phyloP scores from a whole-genome alignment of 2,113 vertebrate species.

The Leucoraja erinaceus region DNA sequence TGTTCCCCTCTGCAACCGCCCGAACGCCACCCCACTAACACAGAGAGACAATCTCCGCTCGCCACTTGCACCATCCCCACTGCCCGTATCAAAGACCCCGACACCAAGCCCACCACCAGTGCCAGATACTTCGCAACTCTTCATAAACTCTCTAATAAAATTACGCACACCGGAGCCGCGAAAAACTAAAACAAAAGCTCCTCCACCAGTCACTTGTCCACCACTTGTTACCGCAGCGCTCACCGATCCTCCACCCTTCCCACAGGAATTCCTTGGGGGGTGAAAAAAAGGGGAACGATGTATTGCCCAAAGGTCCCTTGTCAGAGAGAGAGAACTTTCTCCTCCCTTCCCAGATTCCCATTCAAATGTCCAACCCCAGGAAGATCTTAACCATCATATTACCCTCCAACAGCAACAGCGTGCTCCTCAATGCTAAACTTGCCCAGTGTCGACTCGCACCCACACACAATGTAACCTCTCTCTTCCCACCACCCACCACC shows the following conservation, averaged over 20 bases:
- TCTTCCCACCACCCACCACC: not conserved
- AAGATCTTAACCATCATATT: not conserved
- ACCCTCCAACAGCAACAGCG: not conserved
- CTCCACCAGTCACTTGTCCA: not conserved
- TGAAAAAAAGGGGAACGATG: not conserved
- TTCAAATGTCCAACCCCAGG: not conserved
- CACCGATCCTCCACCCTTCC: not conserved
- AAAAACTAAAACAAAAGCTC: not conserved
- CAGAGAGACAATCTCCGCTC: conserved; percentile 60
- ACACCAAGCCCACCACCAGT: not conserved
- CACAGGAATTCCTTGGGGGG: too few relatives aligned
- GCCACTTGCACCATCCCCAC: not conserved
- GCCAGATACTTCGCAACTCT: not conserved
- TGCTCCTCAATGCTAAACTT: not conserved
- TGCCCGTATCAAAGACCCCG: not conserved
- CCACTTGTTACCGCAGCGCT: not conserved
- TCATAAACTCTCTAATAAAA: not conserved
- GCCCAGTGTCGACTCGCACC: not conserved
- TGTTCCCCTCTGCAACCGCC: too few relatives aligned
- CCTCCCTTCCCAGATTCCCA: not conserved
- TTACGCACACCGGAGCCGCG: not conserved
- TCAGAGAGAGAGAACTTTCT: too few relatives aligned
- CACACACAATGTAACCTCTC: not conserved
- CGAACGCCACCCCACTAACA: not conserved
- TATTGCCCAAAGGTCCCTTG: not conserved